Conservation (phyloP, 2,888 invertebrate species). For the Alitta virens region DNA sequence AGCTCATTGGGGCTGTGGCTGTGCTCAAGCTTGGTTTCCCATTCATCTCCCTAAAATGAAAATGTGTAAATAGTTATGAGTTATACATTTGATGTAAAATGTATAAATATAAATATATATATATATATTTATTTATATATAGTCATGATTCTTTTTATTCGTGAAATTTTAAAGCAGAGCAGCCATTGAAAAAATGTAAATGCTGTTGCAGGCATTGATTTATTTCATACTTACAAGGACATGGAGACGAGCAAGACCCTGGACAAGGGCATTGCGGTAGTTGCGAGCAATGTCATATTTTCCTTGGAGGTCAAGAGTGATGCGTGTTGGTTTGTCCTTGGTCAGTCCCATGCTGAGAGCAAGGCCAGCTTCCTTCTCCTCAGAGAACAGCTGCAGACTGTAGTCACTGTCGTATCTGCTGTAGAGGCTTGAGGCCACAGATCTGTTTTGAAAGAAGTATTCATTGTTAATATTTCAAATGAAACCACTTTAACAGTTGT, state of each 20-base stretch:
- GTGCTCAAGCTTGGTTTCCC: slow-evolving; percentile 18
- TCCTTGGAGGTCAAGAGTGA: neutral
- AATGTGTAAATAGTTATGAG: neutral
- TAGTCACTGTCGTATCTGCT: neutral
- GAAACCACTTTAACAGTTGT: no score
- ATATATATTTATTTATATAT: no score
- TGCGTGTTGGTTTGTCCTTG: neutral
- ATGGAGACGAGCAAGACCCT: no score
- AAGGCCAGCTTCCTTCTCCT: neutral
- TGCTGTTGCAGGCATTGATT: no score
- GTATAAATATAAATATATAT: neutral
- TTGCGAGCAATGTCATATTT: neutral
- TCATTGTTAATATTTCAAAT: no score
- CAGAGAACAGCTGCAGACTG: neutral
- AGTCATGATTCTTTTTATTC: no score
- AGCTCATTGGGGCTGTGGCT: slow-evolving; percentile 14
- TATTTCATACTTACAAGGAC: no score
- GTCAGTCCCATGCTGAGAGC: neutral
- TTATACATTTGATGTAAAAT: neutral
- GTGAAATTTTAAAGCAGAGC: no score
- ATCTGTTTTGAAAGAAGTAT: neutral
- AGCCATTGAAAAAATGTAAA: no score
- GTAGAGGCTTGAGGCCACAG: neutral
- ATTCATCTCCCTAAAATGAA: slow-evolving; percentile 14
- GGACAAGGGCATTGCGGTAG: no score